Conservation (phyloP, 2,888 invertebrate genomes). For the Ecdyonurus torrentis region DNA sequence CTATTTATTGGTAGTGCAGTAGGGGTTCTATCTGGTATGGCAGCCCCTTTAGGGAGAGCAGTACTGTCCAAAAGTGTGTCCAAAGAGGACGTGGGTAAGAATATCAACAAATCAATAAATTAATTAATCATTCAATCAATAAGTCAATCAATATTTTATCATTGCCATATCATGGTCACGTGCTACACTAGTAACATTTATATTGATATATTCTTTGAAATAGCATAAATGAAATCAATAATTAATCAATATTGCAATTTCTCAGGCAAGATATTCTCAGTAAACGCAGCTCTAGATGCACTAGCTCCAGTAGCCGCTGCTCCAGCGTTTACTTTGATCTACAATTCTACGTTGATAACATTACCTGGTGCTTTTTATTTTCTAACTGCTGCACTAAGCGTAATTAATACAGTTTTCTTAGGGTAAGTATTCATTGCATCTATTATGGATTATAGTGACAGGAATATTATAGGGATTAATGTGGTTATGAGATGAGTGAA, state of each 20-base stretch:
- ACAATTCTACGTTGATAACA: constrained; percentile 34
- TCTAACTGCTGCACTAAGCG: constrained; percentile 31
- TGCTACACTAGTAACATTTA: too few species aligned
- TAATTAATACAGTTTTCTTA: constrained; percentile 28
- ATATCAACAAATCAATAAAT: too few species aligned
- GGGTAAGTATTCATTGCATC: too few species aligned
- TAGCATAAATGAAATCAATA: too few species aligned
- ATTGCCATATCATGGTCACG: too few species aligned
- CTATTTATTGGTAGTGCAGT: constrained; percentile 29
- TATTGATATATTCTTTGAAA: too few species aligned
- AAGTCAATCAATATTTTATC: neutral
- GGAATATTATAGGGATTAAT: too few species aligned
- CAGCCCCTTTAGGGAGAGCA: constrained; percentile 39
- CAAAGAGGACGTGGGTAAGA: constrained; percentile 36
- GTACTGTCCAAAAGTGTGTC: constrained; percentile 42
- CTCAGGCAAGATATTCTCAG: constrained; percentile 46
- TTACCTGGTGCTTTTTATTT: constrained; percentile 42
- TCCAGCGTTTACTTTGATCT: constrained; percentile 44
- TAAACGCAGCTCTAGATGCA: constrained; percentile 47
- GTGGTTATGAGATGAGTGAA: too few species aligned
- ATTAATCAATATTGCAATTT: too few species aligned
- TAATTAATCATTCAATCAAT: constrained; percentile 1
- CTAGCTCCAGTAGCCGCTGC: constrained; percentile 40
- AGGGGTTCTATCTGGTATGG: constrained; percentile 33
- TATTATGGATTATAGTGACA: too few species aligned